A percentile compares a stretch with the other conserved stretches of the same genome.
phyloP scores from a whole-genome alignment of 2,888 invertebrate species.

The Cantharis rustica region DNA sequence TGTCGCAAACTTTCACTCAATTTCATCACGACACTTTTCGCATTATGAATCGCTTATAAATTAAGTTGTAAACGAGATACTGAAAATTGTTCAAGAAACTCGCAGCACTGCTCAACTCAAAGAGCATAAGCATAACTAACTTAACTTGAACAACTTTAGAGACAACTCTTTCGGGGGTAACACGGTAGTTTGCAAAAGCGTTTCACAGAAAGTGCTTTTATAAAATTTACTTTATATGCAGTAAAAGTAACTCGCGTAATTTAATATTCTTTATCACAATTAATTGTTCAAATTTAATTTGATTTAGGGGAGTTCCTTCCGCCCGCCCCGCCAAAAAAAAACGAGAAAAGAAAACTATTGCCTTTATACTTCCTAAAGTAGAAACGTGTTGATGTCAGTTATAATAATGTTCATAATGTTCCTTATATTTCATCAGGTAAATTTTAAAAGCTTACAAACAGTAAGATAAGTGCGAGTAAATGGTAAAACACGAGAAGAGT shows the following conservation, averaged over 20 bases:
- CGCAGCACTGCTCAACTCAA: slow-evolving; percentile 39
- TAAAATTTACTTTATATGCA: slow-evolving; percentile 4
- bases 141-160: slow-evolving; percentile 38
- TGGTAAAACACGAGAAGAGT: slow-evolving; percentile 49
- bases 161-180: slow-evolving; percentile 35
- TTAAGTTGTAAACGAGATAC: slow-evolving; percentile 50
- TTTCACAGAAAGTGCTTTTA: slow-evolving; percentile 15
- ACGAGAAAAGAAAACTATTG: not conserved
- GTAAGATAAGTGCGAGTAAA: slow-evolving; percentile 49
- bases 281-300: not conserved
- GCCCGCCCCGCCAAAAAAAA: not conserved
- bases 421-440: slow-evolving; percentile 36
- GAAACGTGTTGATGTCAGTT: slow-evolving; percentile 15
- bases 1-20: slow-evolving; percentile 52
- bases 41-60: slow-evolving; percentile 56
- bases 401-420: slow-evolving; percentile 24
- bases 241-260: not conserved
- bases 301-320: not conserved
- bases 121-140: slow-evolving; percentile 44
- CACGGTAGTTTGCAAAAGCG: slow-evolving; percentile 13
- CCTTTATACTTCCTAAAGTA: slow-evolving; percentile 8
- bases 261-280: not conserved
- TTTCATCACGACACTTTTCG: slow-evolving; percentile 53
- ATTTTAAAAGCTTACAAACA: slow-evolving; percentile 46
- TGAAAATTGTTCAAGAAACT: slow-evolving; percentile 44